Conservation (phyloP, 2,888 invertebrate species). For the Andrena bicolor region DNA sequence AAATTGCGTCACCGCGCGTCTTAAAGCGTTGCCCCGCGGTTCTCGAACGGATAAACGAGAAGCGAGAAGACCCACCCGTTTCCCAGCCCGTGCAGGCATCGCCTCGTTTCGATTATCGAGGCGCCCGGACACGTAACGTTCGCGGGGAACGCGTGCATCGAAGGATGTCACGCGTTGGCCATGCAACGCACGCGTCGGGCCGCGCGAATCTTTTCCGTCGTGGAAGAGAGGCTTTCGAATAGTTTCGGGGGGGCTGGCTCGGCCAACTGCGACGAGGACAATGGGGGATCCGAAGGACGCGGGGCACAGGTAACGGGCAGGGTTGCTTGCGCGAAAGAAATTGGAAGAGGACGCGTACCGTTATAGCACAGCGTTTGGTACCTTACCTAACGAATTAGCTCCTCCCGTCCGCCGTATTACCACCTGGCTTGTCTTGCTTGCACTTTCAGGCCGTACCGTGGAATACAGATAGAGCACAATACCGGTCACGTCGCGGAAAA, state of each 20-base stretch:
- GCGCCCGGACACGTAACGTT: background rate
- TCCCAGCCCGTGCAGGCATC: background rate
- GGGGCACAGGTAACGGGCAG: background rate
- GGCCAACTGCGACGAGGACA: slow-evolving; percentile 7
- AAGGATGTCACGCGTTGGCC: slow-evolving; percentile 34
- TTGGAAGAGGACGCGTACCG: slow-evolving; percentile 2
- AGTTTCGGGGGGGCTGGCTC: background rate
- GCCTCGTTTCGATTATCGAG: background rate
- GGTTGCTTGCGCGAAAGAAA: background rate
- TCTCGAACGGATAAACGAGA: slow-evolving; percentile 2
- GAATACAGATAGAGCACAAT: slow-evolving; percentile 29
- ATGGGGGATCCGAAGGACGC: slow-evolving; percentile 24
- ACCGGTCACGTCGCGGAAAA: slow-evolving; percentile 2
- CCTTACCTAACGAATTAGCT: slow-evolving; percentile 45
- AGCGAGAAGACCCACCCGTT: slow-evolving; percentile 18
- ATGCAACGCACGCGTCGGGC: slow-evolving; percentile 23
- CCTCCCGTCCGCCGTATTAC: slow-evolving; percentile 28
- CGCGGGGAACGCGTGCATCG: background rate
- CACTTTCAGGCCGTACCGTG: slow-evolving; percentile 37
- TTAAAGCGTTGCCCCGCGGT: slow-evolving; percentile 19
- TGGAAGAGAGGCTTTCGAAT: slow-evolving; percentile 4
- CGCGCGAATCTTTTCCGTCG: slow-evolving; percentile 11
- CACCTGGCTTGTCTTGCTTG: slow-evolving; percentile 39
- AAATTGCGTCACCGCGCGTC: slow-evolving; percentile 60
- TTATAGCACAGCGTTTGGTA: slow-evolving; percentile 13